Percentiles rank a stretch among this genome's conserved stretches.
Conservation (phyloP, 2,113 vertebrate genomes). For the Grammomys dolichurus region DNA sequence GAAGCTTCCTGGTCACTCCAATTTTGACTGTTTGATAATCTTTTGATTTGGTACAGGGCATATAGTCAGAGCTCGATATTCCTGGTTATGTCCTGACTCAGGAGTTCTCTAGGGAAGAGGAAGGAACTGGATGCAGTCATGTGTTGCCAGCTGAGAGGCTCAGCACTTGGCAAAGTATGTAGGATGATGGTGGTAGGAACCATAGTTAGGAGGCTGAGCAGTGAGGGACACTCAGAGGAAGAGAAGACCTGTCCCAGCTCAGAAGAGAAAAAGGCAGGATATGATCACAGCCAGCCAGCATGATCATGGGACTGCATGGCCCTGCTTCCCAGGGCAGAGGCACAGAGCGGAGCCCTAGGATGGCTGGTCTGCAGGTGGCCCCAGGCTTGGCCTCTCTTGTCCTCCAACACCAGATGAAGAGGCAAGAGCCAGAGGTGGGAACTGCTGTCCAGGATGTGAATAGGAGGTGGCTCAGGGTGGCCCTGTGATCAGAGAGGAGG, state of each 20-base stretch:
- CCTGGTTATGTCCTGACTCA: neutral
- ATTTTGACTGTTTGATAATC: neutral
- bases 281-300: neutral
- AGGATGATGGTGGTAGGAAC: neutral
- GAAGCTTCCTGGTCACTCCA: neutral
- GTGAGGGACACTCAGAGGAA: neutral
- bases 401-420: neutral
- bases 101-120: neutral
- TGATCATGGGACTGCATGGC: neutral
- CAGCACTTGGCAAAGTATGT: neutral
- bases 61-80: neutral
- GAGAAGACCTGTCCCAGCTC: neutral
- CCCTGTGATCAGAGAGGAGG: neutral
- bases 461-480: neutral
- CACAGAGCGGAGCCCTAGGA: fast-evolving
- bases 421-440: neutral
- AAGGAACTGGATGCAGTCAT: neutral
- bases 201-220: neutral
- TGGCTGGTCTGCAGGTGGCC: fast-evolving
- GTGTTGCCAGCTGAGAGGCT: neutral
- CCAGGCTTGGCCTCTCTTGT: neutral
- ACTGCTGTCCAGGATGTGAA: neutral
- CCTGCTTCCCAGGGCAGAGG: neutral
- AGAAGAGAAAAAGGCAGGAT: neutral
- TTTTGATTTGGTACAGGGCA: neutral